Evolutionary conservation across 2,888 invertebrate species (phyloP).

Genomic region (Argyresthia albistria): DNA sequence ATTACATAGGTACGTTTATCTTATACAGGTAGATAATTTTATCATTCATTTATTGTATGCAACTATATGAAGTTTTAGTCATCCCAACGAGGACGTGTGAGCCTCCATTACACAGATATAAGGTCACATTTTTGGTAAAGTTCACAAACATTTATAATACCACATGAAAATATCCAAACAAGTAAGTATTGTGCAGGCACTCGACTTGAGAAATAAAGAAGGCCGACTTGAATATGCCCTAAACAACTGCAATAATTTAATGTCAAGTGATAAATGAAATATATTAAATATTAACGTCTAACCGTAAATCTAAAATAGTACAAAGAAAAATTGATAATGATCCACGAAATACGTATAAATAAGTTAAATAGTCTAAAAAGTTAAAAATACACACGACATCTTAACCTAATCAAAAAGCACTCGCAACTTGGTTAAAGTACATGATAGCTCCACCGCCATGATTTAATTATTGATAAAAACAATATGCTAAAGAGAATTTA

Average conservation of each 20-base stretch:
- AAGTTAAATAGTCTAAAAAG: constrained; percentile 72
- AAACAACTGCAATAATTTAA: constrained; percentile 61
- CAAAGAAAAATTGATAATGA: constrained; percentile 66
- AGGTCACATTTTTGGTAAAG: constrained; percentile 33
- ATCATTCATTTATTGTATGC: constrained; percentile 42
- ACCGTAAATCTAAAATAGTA: constrained; percentile 68
- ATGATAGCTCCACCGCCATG: constrained; percentile 23
- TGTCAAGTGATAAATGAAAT: constrained; percentile 62
- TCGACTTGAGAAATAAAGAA: constrained; percentile 54
- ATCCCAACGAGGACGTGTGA: background rate
- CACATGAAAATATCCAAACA: constrained; percentile 27
- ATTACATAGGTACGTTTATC: constrained; percentile 36
- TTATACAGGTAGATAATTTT: constrained; percentile 45
- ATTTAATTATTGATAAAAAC: constrained; percentile 37
- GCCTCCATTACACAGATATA: constrained; percentile 16
- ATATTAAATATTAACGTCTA: constrained; percentile 69
- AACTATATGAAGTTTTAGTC: constrained; percentile 44
- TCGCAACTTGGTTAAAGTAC: constrained; percentile 44
- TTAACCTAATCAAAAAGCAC: constrained; percentile 70
- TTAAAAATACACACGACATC: constrained; percentile 67
- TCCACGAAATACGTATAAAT: constrained; percentile 70
- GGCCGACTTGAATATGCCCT: constrained; percentile 49
- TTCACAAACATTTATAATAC: constrained; percentile 4
- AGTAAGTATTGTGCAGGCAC: constrained; percentile 40
- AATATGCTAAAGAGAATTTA: constrained; percentile 22